phyloP scores from a whole-genome alignment of 1,140 invertebrate species.

The Nylanderia fulva region DNA sequence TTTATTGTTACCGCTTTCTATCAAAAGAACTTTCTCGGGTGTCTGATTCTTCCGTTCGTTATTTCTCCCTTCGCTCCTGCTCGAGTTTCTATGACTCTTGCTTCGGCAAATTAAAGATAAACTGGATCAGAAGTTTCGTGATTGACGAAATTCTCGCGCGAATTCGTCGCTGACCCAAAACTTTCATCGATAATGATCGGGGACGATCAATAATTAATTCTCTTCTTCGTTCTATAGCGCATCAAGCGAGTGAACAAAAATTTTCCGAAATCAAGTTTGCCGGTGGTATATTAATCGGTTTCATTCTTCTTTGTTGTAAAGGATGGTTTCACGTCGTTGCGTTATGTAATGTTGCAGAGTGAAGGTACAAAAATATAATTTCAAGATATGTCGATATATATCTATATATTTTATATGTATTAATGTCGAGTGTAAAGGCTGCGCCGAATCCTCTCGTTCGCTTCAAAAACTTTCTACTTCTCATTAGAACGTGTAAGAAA shows the following conservation, averaged over 20 bases:
- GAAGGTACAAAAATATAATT: conserved; percentile 82
- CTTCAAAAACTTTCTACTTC: conserved; percentile 10
- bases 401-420: too few relatives aligned
- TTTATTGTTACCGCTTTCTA: conserved; percentile 5
- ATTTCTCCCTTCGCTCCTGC: not conserved
- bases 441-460: not conserved
- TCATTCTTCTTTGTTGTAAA: not conserved
- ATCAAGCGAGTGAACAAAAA: not conserved
- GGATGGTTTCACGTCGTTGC: conserved; percentile 2
- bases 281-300: conserved; percentile 20
- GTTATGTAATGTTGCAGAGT: conserved; percentile 39
- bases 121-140: conserved; percentile 31
- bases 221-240: not conserved
- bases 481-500: not conserved
- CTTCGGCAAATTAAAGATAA: conserved; percentile 21
- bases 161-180: conserved; percentile 14
- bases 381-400: conserved; percentile 76
- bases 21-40: conserved; percentile 59
- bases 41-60: not conserved
- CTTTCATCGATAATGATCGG: conserved; percentile 45
- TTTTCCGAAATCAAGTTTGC: not conserved
- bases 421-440: conserved; percentile 58
- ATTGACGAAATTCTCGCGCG: not conserved
- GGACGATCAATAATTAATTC: conserved; percentile 46
- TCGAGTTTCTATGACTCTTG: not conserved